Base-by-base conservation (phyloP, 2,797 vertebrate genomes). In the Tinamus major region DNA sequence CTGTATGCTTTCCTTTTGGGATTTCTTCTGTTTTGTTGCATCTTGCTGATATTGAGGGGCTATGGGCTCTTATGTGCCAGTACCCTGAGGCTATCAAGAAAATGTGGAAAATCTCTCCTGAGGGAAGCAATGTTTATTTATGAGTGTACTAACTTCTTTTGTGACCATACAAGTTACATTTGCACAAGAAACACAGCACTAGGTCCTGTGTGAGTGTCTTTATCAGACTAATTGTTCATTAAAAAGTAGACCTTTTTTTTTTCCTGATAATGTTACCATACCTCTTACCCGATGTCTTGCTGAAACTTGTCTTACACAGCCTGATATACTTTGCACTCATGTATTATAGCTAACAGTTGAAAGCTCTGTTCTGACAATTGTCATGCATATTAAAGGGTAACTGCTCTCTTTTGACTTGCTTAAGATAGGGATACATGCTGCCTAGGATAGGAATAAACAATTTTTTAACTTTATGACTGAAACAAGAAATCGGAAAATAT, bases 241-340 rank as follows among this genome's bases (percentile, higher is more conserved):
- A 77, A 70, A 90, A 65, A 14, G 7, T 48, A 8, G 29, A 3
- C 0, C 48, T 49, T 0, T 2, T 39, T 48, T 16, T 6, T 0
- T 2, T 6, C 6, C 10, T 13, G 23, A 1, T 51, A 86, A 65
- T 62, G 18, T 31, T 23, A 33, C 23, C 56, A 18, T 13, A 13
- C 6, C 24, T 91, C 78, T 84, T 55, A 29, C n/a, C 91, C 16
- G 7, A 1, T 76, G 12, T 88, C 93, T 91, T 76, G 21, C 42
- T 42, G 44, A 81, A 62, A 62, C 6, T 62, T 8, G 2, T 46
- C 33, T 56, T 86, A 39, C 24, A 49, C 70, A 79, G 24, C 42
- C 5, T 3, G 21, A 5, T 82, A 4, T 79, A 33, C 7, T 72
- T 93, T 44, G 21, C 53, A 4, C 19, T 42, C 46, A 11, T 13